Base-by-base conservation (phyloP, 2,888 invertebrate species). In the Tortrix viridana region DNA sequence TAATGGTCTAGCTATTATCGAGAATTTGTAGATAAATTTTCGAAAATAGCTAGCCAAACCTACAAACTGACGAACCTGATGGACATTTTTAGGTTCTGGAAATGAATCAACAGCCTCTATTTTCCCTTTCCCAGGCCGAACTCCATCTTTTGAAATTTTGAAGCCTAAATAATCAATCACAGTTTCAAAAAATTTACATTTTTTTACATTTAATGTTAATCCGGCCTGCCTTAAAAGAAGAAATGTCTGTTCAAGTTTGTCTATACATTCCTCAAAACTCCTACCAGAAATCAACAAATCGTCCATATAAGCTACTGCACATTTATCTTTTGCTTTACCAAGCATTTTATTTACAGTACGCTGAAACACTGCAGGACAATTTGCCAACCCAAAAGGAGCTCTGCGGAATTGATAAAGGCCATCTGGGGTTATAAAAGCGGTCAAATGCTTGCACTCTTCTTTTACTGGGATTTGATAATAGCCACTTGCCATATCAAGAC, bases 171-270 rank as follows among this genome's bases (percentile, higher is more conserved):
- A 69, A 1, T 65, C 49, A 3, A 65, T 56, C 3, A 38, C 20
- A 1, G 38, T 57, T 9, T 68, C 52, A 26, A 68, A 66, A 18
- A 68, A 68, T 1, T 5, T 9, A 32, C 68, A 68, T 43, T 68
- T 68, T 20, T 56, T 52, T 1, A 65, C 18, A 22, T 68, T 68
- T 32, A 65, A n/a, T 1, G 20, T 56, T 3, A 56, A 37, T 2
- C 38, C 38, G 3, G 23, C 23, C 7, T 26, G 6, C 7, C 23
- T 26, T 1, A 26, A 7, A 7, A 26, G 7, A 5, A 7, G 5
- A 5, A 66, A 48, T 1, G 53, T 52, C 23, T 43, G 23, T 12
- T 59, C 55, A n/a, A 62, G 38, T 43, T 56, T 62, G 0, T 22
- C 9, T 3, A 56, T 3, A 12, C 44, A 18, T 46, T 55, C 55